Evolutionary conservation across 2,113 vertebrate genomes (phyloP).

Genomic region (Dromiciops gliroides): DNA sequence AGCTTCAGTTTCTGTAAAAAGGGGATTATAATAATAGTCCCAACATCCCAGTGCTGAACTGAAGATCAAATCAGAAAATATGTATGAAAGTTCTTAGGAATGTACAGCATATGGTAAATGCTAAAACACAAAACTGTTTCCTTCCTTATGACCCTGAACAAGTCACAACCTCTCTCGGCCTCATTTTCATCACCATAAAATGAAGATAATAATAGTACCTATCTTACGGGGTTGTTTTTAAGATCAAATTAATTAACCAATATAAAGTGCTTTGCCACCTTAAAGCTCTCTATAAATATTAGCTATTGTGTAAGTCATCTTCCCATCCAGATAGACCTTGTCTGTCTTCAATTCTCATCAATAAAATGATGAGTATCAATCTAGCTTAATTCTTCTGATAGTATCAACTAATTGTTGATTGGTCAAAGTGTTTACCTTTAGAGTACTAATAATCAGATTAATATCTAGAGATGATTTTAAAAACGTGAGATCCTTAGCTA

Average conservation of each 20-base stretch:
- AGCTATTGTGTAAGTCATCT: neutral
- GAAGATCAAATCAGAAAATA: neutral
- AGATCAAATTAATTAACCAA: neutral
- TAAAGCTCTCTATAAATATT: neutral
- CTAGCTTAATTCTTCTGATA: neutral
- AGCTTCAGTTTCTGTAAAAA: neutral
- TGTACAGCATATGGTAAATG: neutral
- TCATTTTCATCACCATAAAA: neutral
- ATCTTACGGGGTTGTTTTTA: neutral
- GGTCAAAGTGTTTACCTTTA: neutral
- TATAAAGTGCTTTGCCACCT: neutral
- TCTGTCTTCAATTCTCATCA: neutral
- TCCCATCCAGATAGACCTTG: neutral
- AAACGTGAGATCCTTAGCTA: neutral
- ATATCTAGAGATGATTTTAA: neutral
- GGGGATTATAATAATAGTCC: neutral
- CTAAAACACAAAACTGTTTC: neutral
- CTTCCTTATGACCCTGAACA: neutral
- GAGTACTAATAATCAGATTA: neutral
- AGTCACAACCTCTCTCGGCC: neutral
- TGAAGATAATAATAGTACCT: neutral
- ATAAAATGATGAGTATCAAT: neutral
- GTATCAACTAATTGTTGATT: neutral
- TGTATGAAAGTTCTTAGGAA: neutral
- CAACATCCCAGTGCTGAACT: neutral